Percentiles rank a stretch among this genome's conserved stretches.
Evolutionary conservation across 2,888 invertebrate genomes (phyloP).

Genomic region (Lordiphosa fenestrarum): DNA sequence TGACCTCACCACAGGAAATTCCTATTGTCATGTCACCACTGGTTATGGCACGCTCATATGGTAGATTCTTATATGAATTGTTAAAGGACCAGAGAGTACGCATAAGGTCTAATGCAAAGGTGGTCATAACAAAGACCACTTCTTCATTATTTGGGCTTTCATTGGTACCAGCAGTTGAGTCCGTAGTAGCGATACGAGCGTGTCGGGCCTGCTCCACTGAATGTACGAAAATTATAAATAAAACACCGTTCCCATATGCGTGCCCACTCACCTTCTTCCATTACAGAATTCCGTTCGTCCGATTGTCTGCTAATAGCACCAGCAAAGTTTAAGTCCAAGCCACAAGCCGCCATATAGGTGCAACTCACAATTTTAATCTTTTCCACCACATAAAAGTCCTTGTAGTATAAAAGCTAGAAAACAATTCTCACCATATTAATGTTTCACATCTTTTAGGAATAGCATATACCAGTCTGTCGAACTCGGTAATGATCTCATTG

Average conservation of each 20-base stretch:
- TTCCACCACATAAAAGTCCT: constrained; percentile 86
- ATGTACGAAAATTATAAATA: too few species aligned
- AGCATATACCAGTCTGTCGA: constrained; percentile 86
- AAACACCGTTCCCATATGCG: too few species aligned
- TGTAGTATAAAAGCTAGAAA: constrained; percentile 83
- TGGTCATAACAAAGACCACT: constrained; percentile 84
- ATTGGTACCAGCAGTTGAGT: not conserved
- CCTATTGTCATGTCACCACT: constrained; percentile 81
- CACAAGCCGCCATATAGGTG: constrained; percentile 98
- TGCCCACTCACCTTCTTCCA: constrained; percentile 2
- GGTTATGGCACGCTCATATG: constrained; percentile 58
- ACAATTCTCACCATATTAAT: not conserved
- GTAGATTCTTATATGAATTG: constrained; percentile 80
- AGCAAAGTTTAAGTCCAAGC: constrained; percentile 87
- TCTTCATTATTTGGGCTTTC: constrained; percentile 69
- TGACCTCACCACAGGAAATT: constrained; percentile 93
- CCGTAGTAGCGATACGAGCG: not conserved
- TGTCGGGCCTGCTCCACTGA: constrained; percentile 6
- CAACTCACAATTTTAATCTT: constrained; percentile 98
- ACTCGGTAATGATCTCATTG: constrained; percentile 95
- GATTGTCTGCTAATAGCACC: constrained; percentile 54
- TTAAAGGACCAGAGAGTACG: constrained; percentile 83
- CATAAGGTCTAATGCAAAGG: constrained; percentile 83
- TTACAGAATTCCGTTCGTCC: not conserved
- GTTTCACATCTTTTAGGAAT: not conserved